Evolutionary conservation across 2,888 invertebrate species (phyloP), one percentile per base, ranked within the genome.

Genomic region (Abrostola tripartita): DNA sequence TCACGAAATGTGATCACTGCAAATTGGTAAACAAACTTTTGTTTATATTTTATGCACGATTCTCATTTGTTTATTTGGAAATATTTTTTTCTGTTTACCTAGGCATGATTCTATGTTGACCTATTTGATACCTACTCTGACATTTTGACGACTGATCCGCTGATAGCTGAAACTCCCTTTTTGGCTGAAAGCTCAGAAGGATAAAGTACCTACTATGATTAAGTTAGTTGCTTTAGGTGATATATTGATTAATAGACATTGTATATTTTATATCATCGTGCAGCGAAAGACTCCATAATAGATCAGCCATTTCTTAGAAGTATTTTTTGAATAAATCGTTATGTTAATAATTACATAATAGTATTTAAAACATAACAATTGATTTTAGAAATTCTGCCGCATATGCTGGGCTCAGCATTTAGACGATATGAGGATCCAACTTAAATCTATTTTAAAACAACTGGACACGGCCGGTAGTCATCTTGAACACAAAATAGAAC

Each of bases 371-470:
- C n/a, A 12, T 42, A 8, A 6, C 7, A 5, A 35, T 36, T 24
- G 8, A n/a, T 44, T 86, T 62, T 83, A 96, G 96, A 92, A 93
- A 72, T 96, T 96, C 81, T 96, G 96, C 82, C 88, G 89, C 11
- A 87, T 95, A 7, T 96, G 96, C 83, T 96, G 96, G 95, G 88
- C 92, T 6, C 93, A 93, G 44, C 96, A 96, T 81, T 87, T 96
- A 63, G 91, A 93, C 35, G 96, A 96, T 65, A 91, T 96, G 86
- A 92, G 95, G 76, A 91, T 92, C 35, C 96, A 96, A 84, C 88
- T 96, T 24, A 85, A 87, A 24, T 90, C 93, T n/a, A 94, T 96
- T 57, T 77, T 93, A 42, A 95, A 95, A 75, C 96, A 96, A 81
- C 87, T 96, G 9, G 92, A 95, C 60, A 93, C 95, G 0, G 95